Evolutionary conservation across 2,888 invertebrate species (phyloP).

Genomic region (Epinotia demarniana): DNA sequence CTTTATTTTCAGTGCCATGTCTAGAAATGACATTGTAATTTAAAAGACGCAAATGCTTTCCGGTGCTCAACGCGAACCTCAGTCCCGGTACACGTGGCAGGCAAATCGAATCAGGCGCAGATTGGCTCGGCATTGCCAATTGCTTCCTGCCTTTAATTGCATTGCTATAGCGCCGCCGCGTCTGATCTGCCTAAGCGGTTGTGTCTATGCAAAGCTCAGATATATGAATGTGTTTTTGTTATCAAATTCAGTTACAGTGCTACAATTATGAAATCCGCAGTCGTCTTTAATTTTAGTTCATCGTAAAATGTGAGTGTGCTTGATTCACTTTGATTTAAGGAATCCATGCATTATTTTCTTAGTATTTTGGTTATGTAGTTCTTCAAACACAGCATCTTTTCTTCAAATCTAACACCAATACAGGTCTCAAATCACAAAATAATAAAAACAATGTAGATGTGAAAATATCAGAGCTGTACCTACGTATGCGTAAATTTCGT

Average conservation of each 20-base stretch:
- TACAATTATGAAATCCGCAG: neutral
- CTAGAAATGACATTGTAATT: neutral
- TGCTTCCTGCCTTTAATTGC: constrained; percentile 44
- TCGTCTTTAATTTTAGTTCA: neutral
- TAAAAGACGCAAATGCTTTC: neutral
- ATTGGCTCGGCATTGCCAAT: constrained; percentile 44
- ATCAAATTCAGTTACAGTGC: neutral
- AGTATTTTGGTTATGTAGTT: no score
- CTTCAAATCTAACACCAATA: neutral
- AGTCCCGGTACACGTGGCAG: constrained; percentile 39
- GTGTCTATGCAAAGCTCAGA: neutral
- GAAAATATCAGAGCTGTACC: no score
- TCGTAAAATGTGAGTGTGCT: neutral
- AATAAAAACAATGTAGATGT: no score
- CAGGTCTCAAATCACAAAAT: no score
- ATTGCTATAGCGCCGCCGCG: neutral
- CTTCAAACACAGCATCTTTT: neutral
- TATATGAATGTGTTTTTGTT: no score
- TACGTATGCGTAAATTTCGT: no score
- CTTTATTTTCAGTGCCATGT: neutral
- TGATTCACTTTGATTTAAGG: neutral
- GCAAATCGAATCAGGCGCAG: constrained; percentile 38
- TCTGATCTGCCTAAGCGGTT: constrained; percentile 13
- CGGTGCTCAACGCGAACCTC: constrained; percentile 39
- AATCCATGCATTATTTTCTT: neutral